Base-by-base conservation (phyloP, 2,797 vertebrate genomes). In the Acomys russatus region DNA sequence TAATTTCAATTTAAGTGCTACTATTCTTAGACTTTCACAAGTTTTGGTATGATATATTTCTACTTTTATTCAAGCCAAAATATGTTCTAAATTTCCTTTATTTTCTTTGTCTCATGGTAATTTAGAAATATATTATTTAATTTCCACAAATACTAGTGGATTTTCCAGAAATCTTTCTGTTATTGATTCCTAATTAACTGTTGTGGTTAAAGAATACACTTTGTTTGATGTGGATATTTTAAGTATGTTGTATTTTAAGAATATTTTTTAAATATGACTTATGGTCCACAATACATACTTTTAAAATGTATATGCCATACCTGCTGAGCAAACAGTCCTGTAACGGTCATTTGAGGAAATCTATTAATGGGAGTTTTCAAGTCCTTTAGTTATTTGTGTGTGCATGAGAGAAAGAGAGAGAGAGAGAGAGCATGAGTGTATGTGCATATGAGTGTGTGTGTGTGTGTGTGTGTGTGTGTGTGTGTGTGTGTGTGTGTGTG, bases 21-120 rank as follows among this genome's bases (percentile, higher is more conserved):
- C 49, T 74, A 56, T 68, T 61, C 79, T 22, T 25, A 88, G 23
- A 9, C 84, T 88, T 11, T 51, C 14, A 63, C 61, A 93, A 51
- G 30, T 85, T 91, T 84, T 49, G 11, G 61, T 74, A 78, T 56
- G 17, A 11, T 90, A 49, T 64, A 77, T 74, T 89, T 92, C 86
- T 64, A 88, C 74, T 92, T 92, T 94, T 33, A 90, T 76, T 92
- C n/a, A 92, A 54, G 54, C 54, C 33, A 90, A 96, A 94, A 88
- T 92, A 87, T 73, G 82, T 90, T 74, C 59, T 76, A 91, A 59
- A 22, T 88, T 84, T 59, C 17, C 38, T 35, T 87, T 54, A 20
- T 88, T 94, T 22, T 85, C 91, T 66, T 30, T 63, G 33, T 54
- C 30, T 23, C 30, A 51, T 30, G 12, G 17, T 78, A 10, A 83